Conservation (phyloP, 2,113 vertebrate genomes). For the Phalacrocorax carbo region DNA sequence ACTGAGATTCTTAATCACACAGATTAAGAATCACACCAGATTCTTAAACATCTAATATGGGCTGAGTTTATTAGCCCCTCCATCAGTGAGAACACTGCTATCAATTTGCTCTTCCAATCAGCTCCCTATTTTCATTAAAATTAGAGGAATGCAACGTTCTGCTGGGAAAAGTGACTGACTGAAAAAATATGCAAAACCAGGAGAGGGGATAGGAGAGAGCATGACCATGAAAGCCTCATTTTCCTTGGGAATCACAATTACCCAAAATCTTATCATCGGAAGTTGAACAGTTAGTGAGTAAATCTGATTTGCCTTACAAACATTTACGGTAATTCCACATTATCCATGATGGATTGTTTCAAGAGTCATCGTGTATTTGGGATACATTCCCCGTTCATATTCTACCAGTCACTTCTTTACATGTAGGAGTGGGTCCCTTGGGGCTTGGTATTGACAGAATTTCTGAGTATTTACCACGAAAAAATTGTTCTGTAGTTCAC, state of each 20-base stretch:
- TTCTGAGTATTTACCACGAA: not conserved
- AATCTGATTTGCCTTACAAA: not conserved
- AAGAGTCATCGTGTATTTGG: not conserved
- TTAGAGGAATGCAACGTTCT: not conserved
- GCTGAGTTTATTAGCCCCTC: not conserved
- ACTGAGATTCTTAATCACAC: not conserved
- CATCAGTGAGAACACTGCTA: not conserved
- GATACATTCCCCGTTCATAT: not conserved
- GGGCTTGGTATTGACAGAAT: not conserved
- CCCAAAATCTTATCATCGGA: not conserved
- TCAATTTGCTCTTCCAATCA: not conserved
- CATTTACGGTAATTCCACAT: not conserved
- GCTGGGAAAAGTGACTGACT: not conserved
- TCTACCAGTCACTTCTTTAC: not conserved
- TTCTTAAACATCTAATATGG: not conserved
- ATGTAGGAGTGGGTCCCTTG: accelerated
- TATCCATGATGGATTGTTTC: not conserved
- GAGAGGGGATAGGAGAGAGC: not conserved
- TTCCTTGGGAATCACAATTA: not conserved
- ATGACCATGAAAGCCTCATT: not conserved
- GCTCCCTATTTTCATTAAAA: not conserved
- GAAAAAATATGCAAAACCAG: not conserved
- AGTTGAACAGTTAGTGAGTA: not conserved
- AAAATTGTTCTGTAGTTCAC: not conserved
- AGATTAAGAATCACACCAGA: not conserved